Evolutionary conservation across 2,113 vertebrate genomes (phyloP).

Genomic region (Entosphenus tridentatus): DNA sequence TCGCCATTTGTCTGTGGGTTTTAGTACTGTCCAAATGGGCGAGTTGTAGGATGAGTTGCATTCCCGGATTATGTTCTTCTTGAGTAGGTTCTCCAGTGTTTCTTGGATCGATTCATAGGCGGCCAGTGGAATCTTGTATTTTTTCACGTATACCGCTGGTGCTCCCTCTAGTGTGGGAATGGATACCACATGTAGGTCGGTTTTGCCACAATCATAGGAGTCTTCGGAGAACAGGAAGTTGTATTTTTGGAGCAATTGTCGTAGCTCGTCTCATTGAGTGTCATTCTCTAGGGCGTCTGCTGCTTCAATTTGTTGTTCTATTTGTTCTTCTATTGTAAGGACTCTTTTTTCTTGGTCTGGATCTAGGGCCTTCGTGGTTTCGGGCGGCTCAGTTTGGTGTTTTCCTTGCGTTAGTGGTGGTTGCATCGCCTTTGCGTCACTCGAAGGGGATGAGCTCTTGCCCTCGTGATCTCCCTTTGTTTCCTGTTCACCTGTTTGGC

Average conservation of each 20-base stretch:
- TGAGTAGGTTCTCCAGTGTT: background rate
- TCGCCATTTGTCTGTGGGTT: slow-evolving; percentile 8
- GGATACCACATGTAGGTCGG: no score
- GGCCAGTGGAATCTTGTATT: background rate
- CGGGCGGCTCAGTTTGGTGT: no score
- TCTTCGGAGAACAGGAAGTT: background rate
- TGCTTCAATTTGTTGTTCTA: background rate
- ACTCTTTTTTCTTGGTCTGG: no score
- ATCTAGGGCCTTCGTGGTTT: no score
- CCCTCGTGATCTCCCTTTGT: no score
- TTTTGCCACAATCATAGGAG: background rate
- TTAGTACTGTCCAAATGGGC: slow-evolving; percentile 7
- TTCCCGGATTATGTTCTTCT: slow-evolving; percentile 1
- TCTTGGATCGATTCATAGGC: background rate
- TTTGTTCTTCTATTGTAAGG: no score
- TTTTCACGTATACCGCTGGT: background rate
- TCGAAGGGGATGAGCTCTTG: no score
- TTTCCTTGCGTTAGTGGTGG: no score
- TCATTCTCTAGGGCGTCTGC: slow-evolving; percentile 1
- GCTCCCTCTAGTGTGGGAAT: background rate
- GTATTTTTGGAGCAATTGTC: background rate
- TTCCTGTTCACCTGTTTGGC: no score
- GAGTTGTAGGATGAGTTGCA: background rate
- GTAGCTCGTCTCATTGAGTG: background rate
- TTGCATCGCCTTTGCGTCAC: no score